Base-by-base conservation (phyloP, 2,113 vertebrate genomes). In the Charadrius vociferus region DNA sequence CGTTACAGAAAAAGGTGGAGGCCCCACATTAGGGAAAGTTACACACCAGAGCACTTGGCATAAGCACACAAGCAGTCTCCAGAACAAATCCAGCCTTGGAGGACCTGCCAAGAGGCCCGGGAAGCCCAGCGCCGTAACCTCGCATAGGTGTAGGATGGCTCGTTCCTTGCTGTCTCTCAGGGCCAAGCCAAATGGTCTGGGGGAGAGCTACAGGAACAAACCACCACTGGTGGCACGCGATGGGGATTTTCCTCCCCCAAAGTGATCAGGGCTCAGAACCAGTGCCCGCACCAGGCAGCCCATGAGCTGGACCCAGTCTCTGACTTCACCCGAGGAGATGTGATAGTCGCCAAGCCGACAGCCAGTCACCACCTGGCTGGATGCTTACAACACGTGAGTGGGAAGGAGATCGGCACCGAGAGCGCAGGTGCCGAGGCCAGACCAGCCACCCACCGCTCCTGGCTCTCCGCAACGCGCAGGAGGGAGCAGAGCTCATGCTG, bases 1-100 rank as follows among this genome's bases (percentile, higher is more conserved):
- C 1, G 0, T 6, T 5, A 32, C 10, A 12, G 36, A 65, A 6
- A 19, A 26, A 45, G 24, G 27, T 4, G 34, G n/a, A 63, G 39
- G 22, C 6, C 14, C 32, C 29, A 2, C 7, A 0, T 86, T 8
- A 41, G 15, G 43, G 50, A 10, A 3, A 5, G 27, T 19, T 1
- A 1, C 10, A 5, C 8, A 20, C 4, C 70, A 21, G n/a, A 77
- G 85, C 14, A 0, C 47, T 29, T 2, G 18, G 68, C 23, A 6
- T 2, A 5, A 13, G 36, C 4, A 1, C 4, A 0, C 9, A 1
- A 58, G 20, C 9, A 1, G 24, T 2, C 49, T 27, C 45, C 62
- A 14, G 29, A 18, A 50, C 6, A 41, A 7, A 50, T 4, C 7
- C 16, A 12, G 43, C 3, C n/a, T 5, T 2, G 23, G 29, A 24